These are phyloP conservation scores for Habroteleia sp. DNA, from an alignment of 2,888 invertebrate species.

Conservation along the genomic window DNA sequence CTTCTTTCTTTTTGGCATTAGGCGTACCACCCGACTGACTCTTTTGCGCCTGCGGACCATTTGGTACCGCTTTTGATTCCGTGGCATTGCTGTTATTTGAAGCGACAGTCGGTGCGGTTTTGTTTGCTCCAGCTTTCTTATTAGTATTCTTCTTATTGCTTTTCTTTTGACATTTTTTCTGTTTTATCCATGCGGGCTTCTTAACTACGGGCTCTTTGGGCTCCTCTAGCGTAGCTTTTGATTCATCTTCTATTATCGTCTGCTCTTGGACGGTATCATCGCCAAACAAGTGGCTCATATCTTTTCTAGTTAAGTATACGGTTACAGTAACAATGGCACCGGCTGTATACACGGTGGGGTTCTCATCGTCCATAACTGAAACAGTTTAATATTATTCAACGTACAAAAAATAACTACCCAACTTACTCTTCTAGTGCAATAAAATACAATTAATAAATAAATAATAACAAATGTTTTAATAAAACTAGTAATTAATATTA, in stretches of 20 bases:
- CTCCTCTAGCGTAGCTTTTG: constrained; percentile 23
- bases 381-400: too few relatives aligned
- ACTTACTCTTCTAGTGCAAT: too few relatives aligned
- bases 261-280: constrained; percentile 88
- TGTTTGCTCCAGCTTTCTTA: constrained; percentile 72
- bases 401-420: too few relatives aligned
- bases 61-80: constrained; percentile 31
- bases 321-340: constrained; percentile 99
- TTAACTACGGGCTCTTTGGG: constrained; percentile 84
- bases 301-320: constrained; percentile 90
- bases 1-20: constrained; percentile 73
- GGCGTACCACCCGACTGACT: constrained; percentile 67
- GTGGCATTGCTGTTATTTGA: constrained; percentile 22
- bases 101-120: constrained; percentile 14
- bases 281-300: constrained; percentile 92
- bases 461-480: too few relatives aligned
- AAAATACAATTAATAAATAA: too few relatives aligned
- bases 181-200: constrained; percentile 92
- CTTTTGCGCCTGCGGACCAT: constrained; percentile 44
- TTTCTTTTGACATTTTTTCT: constrained; percentile 85
- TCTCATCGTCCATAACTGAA: constrained; percentile 98
- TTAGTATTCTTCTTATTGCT: constrained; percentile 83
- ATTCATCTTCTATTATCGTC: constrained; percentile 78
- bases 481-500: too few relatives aligned
- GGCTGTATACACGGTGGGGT: constrained; percentile 97